Evolutionary conservation across 2,888 invertebrate genomes (phyloP).

Genomic region (Ormyrus nitidulus): DNA sequence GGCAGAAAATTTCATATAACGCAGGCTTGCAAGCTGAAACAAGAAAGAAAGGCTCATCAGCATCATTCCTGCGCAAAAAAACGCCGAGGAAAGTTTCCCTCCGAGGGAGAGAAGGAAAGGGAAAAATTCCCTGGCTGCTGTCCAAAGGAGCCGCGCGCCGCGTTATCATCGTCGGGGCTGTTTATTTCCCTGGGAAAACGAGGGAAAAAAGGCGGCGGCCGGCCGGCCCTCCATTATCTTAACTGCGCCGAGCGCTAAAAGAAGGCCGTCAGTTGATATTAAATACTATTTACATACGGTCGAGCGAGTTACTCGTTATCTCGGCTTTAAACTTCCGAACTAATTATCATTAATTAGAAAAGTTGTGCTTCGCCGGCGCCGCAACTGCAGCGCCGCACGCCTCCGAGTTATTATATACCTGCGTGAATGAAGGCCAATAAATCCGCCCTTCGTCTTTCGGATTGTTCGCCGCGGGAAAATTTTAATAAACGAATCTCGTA

Average conservation of each 20-base stretch:
- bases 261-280: slow-evolving; percentile 56
- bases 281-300: slow-evolving; percentile 64
- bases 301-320: slow-evolving; percentile 69
- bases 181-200: slow-evolving; percentile 4
- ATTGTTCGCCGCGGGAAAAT: too few relatives aligned
- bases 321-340: slow-evolving; percentile 67
- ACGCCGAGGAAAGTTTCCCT: background rate
- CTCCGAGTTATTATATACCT: too few relatives aligned
- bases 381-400: background rate
- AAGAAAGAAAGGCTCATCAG: too few relatives aligned
- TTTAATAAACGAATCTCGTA: too few relatives aligned
- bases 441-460: too few relatives aligned
- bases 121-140: slow-evolving; percentile 22
- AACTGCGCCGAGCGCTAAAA: slow-evolving; percentile 28
- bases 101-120: background rate
- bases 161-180: slow-evolving; percentile 37
- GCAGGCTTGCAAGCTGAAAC: too few relatives aligned
- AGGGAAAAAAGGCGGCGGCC: background rate
- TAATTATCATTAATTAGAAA: slow-evolving; percentile 75
- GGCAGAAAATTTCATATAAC: too few relatives aligned
- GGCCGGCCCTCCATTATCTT: slow-evolving; percentile 34
- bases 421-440: too few relatives aligned
- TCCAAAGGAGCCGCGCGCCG: slow-evolving; percentile 29
- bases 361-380: slow-evolving; percentile 62
- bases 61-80: background rate